Base-by-base conservation (phyloP, 2,113 vertebrate genomes). In the Orycteropus afer region DNA sequence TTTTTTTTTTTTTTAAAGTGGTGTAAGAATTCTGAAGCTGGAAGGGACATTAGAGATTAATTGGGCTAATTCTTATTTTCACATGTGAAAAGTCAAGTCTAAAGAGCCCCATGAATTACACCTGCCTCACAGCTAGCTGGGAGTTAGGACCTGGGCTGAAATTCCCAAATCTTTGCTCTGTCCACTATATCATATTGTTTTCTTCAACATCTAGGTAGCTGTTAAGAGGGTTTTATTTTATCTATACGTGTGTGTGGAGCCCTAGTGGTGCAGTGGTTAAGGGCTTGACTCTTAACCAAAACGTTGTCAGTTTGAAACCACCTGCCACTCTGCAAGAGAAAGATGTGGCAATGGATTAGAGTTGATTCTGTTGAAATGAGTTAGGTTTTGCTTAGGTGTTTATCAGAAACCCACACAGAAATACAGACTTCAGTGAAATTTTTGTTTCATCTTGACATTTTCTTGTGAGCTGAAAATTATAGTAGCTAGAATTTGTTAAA, bases 371-470 rank as follows among this genome's bases (percentile, higher is more conserved):
- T 69, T 14, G 65, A 13, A n/a, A 5, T 69, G 65, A 4, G 12
- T 67, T 67, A n/a, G 11, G 65, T 69, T 69, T 69, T 57, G 55
- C 5, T 57, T n/a, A 17, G 34, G 18, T 17, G 34, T 57, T 3
- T 57, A 22, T 69, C 34, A 37, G 23, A 61, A 61, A 61, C 25
- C 25, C 59, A 65, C 53, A 61, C 18, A 67, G 20, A 88, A 15
- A 53, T 1, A 34, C 47, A 71, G 20, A 88, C 22, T 10, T 95
- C 12, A 83, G 13, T 86, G 13, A 47, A 47, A 47, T 37, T 91
- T 76, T 22, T 20, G 42, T 93, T 93, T 96, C 2, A 89, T 49
- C 32, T 23, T 73, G 59, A 85, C 87, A 71, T 47, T 95, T 95
- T 91, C 22, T 51, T 86, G 42, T 23, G 84, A 89, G 61, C 12